Base-by-base conservation (phyloP, 2,113 vertebrate species). In the Mungos mungo region DNA sequence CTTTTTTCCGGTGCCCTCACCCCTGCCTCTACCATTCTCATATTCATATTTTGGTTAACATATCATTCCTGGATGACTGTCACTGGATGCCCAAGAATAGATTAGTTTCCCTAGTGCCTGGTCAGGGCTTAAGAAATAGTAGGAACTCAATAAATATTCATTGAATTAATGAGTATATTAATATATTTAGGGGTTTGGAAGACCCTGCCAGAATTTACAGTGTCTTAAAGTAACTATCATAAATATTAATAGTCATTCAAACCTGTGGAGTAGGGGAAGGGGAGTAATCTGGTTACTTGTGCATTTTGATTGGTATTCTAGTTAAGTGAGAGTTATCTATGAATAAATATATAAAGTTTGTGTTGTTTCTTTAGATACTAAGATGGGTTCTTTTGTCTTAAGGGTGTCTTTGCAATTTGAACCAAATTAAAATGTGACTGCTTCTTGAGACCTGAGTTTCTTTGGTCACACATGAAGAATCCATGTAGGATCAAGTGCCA, bases 161-260 rank as follows among this genome's bases (percentile, higher is more conserved):
- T 66, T 72, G 54, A 88, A 47, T 83, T 33, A 93, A 69, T 92
- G 35, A 92, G 27, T 60, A 71, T 60, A 81, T 95, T 23, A 82
- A 90, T 77, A 33, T 90, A 57, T 97, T 96, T 92, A 79, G 10
- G 72, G 10, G 11, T 94, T 80, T 93, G 23, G 21, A 90, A 92
- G 41, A 71, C 10, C 11, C 21, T 85, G 13, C 7, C 54, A 91
- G 63, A 91, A 93, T 18, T 93, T 96, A 82, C 2, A 93, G 23
- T 63, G 5, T 89, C 77, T 96, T 38, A 57, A 88, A 66, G 12
- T 89, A 87, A 81, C 83, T 84, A 45, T 94, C 7, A 33, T 89
- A 63, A 89, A n/a, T 94, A 2, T 60, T 82, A 92, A 63, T 86
- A 85, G 76, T 85, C 84, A 81, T 87, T 84, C 60, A 87, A 41